Percentiles rank a stretch among this genome's conserved stretches.
phyloP scores from a whole-genome alignment of 23 tunicate genomes.

The Trididemnum nubilum region DNA sequence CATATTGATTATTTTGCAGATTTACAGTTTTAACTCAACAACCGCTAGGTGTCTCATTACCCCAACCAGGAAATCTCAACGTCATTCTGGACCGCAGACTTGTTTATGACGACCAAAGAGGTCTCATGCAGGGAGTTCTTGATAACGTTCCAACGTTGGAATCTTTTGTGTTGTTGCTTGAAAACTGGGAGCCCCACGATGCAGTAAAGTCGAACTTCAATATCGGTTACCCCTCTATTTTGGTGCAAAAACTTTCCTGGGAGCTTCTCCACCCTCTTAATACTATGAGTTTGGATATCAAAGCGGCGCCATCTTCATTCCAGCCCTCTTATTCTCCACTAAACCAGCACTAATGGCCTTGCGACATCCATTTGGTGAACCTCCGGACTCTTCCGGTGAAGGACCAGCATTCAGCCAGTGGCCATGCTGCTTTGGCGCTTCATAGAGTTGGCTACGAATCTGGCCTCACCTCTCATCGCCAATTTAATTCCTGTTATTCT shows the following conservation, averaged over 20 bases:
- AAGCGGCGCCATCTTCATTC: not conserved
- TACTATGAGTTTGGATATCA: not conserved
- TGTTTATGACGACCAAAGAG: not conserved
- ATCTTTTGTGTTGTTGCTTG: not conserved
- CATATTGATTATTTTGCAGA: no score
- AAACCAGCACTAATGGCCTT: not conserved
- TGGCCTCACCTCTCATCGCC: not conserved
- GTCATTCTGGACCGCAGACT: slow-evolving; percentile 4
- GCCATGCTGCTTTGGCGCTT: not conserved
- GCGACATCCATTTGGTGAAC: slow-evolving; percentile 3
- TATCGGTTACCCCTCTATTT: not conserved
- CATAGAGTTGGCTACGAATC: slow-evolving; percentile 1
- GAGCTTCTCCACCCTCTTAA: slow-evolving; percentile 2
- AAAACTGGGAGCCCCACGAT: not conserved
- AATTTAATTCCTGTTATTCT: not conserved
- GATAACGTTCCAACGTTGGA: not conserved
- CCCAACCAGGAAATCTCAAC: not conserved
- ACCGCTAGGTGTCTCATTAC: not conserved
- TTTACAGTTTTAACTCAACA: not conserved
- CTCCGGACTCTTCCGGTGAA: not conserved
- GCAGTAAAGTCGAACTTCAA: not conserved
- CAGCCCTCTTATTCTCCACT: not conserved
- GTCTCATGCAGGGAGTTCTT: not conserved
- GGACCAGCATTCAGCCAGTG: not conserved
- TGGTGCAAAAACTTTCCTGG: not conserved